Evolutionary conservation across 2,113 vertebrate species (phyloP).

Genomic region (Cercocebus atys): DNA sequence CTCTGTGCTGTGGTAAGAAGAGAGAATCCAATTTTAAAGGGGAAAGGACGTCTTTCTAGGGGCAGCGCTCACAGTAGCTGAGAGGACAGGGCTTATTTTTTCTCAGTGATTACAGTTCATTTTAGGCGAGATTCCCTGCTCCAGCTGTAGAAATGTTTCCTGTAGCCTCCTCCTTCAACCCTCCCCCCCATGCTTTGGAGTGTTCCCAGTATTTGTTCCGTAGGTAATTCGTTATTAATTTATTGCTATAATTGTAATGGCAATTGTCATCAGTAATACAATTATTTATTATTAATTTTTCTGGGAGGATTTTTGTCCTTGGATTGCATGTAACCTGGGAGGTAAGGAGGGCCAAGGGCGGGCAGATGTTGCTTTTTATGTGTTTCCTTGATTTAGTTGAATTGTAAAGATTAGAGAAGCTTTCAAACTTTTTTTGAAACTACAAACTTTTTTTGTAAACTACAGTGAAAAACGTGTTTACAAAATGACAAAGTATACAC

Average conservation of each 20-base stretch:
- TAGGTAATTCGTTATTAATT: background rate
- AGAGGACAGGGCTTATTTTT: background rate
- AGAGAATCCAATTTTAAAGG: background rate
- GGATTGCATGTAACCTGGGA: background rate
- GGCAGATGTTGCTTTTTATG: background rate
- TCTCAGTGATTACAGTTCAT: background rate
- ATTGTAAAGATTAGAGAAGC: background rate
- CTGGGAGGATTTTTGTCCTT: background rate
- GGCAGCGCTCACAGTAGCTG: background rate
- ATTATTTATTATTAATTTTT: background rate
- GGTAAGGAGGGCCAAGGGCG: too few relatives aligned
- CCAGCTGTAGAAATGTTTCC: background rate
- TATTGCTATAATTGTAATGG: background rate
- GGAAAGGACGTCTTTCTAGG: background rate
- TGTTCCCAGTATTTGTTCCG: background rate
- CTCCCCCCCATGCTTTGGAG: background rate
- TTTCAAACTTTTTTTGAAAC: background rate
- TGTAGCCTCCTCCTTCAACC: background rate
- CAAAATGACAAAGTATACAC: background rate
- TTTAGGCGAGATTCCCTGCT: background rate
- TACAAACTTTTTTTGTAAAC: background rate
- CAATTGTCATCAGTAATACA: background rate
- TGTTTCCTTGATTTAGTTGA: background rate
- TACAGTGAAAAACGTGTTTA: constrained; percentile 25
- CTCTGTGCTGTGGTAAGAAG: constrained; percentile 30